Evolutionary conservation across 2,888 invertebrate genomes (phyloP), one percentile per base, ranked within the genome.

Genomic region (Diplazon laetatorius): DNA sequence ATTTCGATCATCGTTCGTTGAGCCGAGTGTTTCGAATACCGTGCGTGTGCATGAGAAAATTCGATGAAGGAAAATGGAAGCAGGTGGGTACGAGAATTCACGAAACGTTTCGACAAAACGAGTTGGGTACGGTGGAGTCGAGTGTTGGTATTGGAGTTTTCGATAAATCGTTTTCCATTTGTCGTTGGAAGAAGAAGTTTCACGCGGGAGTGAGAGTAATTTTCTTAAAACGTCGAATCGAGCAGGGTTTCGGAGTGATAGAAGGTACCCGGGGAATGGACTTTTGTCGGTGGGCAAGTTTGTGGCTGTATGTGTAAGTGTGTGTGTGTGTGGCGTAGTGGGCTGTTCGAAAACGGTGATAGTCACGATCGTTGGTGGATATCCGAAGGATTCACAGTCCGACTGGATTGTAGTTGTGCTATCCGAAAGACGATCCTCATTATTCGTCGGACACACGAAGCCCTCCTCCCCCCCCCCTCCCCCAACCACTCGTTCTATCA

Each of bases 221-320:
- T 73, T 78, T 73, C 77, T 69, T 78, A 73, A 78, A 78, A 78
- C 73, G 76, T 78, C 73, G 70, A 73, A 73, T 69, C n/a, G n/a
- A 20, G 30, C 69, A 63, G 55, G 52, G 75, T 50, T 10, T 18
- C 12, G 9, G 37, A 39, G 18, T 1, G 48, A 68, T 50, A 59
- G 37, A 30, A 35, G 35, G 30, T 44, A 10, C 30, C 18, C 9
- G 50, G 65, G n/a, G n/a, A n/a, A 48, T 48, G 62, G 50, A 66
- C 57, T 78, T 73, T 74, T 73, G 69, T 74, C n/a, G n/a, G n/a
- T 65, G 50, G 59, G 50, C 12, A 63, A 55, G 59, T 65, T n/a
- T n/a, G n/a, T n/a, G n/a, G n/a, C n/a, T n/a, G n/a, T n/a, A n/a
- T n/a, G n/a, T n/a, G n/a, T n/a, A n/a, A n/a, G n/a, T n/a, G n/a